Evolutionary conservation across 1,140 invertebrate species (phyloP).

Genomic region (Panagrolaimus sp.): DNA sequence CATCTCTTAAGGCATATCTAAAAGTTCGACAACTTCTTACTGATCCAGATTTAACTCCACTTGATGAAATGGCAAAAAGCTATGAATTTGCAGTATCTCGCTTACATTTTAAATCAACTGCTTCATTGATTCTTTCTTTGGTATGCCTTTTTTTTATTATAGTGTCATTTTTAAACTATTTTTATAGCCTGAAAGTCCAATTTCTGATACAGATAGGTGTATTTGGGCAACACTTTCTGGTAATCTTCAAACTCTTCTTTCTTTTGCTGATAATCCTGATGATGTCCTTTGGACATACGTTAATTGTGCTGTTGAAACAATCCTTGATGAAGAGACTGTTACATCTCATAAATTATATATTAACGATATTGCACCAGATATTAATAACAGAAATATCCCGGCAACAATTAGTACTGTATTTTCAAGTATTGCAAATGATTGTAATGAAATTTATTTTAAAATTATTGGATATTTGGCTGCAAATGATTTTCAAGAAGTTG

Average conservation of each 20-base stretch:
- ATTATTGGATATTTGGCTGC: constrained; percentile 25
- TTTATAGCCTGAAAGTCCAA: constrained; percentile 21
- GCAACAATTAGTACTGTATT: neutral
- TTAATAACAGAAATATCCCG: constrained; percentile 2
- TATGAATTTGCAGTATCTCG: constrained; percentile 26
- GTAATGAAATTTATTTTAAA: constrained; percentile 18
- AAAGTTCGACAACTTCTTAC: constrained; percentile 29
- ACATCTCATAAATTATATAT: constrained; percentile 10
- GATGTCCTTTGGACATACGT: constrained; percentile 33
- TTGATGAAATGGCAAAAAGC: constrained; percentile 22
- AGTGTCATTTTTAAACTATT: neutral
- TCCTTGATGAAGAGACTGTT: constrained; percentile 24
- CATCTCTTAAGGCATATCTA: constrained; percentile 23
- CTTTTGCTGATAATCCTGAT: constrained; percentile 24
- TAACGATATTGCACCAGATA: too few species aligned
- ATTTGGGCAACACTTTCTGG: constrained; percentile 37
- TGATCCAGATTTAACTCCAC: constrained; percentile 24
- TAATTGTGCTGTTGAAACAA: constrained; percentile 32
- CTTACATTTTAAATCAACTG: constrained; percentile 25
- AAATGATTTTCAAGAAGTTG: constrained; percentile 21
- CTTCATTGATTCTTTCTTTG: constrained; percentile 23
- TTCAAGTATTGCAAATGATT: neutral
- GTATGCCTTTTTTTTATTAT: constrained; percentile 13
- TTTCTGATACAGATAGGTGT: constrained; percentile 28
- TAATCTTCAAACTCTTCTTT: constrained; percentile 21